Percentiles rank a stretch among this genome's conserved stretches.
phyloP scores from a whole-genome alignment of 2,888 invertebrate species.

The Osmoderma eremita region DNA sequence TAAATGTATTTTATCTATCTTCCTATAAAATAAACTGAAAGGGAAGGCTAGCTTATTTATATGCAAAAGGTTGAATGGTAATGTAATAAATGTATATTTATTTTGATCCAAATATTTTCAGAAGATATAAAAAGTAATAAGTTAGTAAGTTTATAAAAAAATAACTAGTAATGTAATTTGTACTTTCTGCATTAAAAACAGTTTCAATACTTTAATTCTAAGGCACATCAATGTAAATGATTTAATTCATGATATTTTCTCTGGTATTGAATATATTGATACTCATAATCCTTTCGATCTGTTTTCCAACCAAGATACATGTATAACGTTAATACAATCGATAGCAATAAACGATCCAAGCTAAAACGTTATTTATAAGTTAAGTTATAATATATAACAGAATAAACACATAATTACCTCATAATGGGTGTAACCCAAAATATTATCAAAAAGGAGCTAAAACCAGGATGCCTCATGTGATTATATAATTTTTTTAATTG shows the following conservation, averaged over 20 bases:
- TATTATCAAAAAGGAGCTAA: constrained; percentile 67
- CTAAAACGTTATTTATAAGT: constrained; percentile 57
- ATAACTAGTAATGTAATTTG: constrained; percentile 11
- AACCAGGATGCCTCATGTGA: constrained; percentile 74
- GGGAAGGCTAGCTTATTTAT: too few species aligned
- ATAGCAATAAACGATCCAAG: constrained; percentile 68
- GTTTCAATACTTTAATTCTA: background rate
- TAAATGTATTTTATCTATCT: too few species aligned
- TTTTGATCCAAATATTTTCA: too few species aligned
- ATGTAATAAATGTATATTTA: too few species aligned
- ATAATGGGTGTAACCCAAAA: constrained; percentile 71
- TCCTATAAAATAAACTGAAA: too few species aligned
- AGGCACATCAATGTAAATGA: constrained; percentile 47
- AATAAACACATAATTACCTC: constrained; percentile 60
- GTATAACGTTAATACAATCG: constrained; percentile 66
- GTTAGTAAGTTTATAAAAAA: constrained; percentile 16
- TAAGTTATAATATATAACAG: background rate
- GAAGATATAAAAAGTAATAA: background rate
- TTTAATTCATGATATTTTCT: constrained; percentile 65
- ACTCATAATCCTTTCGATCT: constrained; percentile 67
- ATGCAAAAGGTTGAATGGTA: too few species aligned
- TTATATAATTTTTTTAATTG: constrained; percentile 66
- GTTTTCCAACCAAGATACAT: constrained; percentile 72
- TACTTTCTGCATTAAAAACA: constrained; percentile 18
- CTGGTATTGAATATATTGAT: constrained; percentile 66